Evolutionary conservation across 2,113 vertebrate species (phyloP).

Genomic region (Apteryx owenii): DNA sequence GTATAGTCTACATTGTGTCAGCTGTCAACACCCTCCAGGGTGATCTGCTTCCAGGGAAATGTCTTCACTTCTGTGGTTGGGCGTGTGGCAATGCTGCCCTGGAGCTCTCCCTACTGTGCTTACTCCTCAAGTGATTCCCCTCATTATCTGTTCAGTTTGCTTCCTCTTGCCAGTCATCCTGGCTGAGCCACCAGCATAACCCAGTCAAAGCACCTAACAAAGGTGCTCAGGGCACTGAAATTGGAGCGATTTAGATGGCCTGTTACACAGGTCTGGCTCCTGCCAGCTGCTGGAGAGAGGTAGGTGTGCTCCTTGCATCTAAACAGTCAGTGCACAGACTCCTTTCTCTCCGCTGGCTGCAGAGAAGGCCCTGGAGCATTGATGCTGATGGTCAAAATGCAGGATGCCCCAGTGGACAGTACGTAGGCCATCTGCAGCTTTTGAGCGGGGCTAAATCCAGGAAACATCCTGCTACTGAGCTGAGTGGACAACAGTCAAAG

Average conservation of each 20-base stretch:
- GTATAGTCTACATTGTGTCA: fast-evolving
- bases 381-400: neutral
- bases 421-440: neutral
- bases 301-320: too few relatives aligned
- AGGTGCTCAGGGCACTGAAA: neutral
- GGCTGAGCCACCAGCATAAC: neutral
- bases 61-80: neutral
- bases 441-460: neutral
- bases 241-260: neutral
- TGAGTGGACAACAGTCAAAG: neutral
- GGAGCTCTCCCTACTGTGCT: neutral
- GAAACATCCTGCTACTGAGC: neutral
- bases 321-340: neutral
- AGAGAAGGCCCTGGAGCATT: neutral
- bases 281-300: too few relatives aligned
- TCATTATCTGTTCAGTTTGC: neutral
- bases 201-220: neutral
- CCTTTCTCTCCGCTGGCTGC: neutral
- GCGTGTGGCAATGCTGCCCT: neutral
- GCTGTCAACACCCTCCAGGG: neutral
- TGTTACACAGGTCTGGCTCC: neutral
- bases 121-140: neutral
- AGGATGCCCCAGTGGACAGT: neutral
- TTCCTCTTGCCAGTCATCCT: neutral
- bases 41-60: neutral